A percentile compares a stretch with the other conserved stretches of the same genome.
Conservation (phyloP, 2,113 vertebrate genomes). For the Lichenostomus cassidix region DNA sequence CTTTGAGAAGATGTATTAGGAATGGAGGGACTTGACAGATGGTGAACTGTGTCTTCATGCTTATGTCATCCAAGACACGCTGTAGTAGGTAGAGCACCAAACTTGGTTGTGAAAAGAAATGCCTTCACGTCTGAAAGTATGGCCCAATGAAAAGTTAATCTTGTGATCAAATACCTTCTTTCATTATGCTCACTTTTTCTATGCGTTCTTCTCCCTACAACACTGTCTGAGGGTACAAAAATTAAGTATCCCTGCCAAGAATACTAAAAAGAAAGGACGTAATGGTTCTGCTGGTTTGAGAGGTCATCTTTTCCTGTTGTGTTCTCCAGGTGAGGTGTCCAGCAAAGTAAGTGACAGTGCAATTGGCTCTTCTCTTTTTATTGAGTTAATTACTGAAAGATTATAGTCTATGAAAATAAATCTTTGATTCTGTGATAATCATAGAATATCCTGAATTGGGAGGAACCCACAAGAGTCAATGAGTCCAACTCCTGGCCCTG, state of each 20-base stretch:
- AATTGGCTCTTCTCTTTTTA: neutral
- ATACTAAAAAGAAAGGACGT: neutral
- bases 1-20: neutral
- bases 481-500: neutral
- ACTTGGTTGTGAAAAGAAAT: neutral
- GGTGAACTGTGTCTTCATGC: rapidly evolving
- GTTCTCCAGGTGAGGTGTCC: neutral
- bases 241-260: neutral
- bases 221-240: neutral
- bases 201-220: neutral
- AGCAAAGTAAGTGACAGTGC: neutral
- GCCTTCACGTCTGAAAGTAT: neutral
- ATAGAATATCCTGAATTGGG: neutral
- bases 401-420: neutral
- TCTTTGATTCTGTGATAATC: neutral
- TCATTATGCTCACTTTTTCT: neutral
- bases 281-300: neutral
- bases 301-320: neutral
- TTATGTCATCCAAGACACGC: neutral
- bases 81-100: neutral
- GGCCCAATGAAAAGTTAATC: neutral
- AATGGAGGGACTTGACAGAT: neutral
- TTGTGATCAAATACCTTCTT: neutral
- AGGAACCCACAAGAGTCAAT: neutral
- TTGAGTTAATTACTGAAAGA: neutral